Base-by-base conservation (phyloP, 2,113 vertebrate species). In the Mesitornis unicolor region DNA sequence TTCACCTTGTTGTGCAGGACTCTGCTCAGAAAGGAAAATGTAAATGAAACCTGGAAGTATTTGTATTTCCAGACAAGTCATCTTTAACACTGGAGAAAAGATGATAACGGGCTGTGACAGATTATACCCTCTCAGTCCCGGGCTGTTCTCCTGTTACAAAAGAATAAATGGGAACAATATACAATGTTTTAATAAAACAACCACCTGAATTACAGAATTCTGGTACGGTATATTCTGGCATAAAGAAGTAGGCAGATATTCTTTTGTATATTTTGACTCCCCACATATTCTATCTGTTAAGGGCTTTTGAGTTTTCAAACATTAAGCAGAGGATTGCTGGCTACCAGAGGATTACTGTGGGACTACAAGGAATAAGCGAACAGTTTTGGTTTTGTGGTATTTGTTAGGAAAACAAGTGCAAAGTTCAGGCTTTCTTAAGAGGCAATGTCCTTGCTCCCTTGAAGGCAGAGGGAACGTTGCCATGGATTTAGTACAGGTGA, bases 11-110 rank as follows among this genome's bases (percentile, higher is more conserved):
- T 90, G 50, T 57, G 57, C 38, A 82, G 70, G 26, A 40, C 38
- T 73, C 36, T 48, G 43, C 51, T 70, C 47, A 35, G 31, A 56
- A 67, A 70, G 28, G 14, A 86, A 84, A 88, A 88, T 48, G 40
- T 24, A 70, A 69, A 80, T 78, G 35, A 86, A 77, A 63, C 35
- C 22, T 40, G 71, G 88, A 74, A 96, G 60, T 70, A 50, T 82
- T 97, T 70, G 6, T 89, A 84, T 93, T 96, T 93, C 87, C 57
- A 85, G 84, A 47, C 22, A 2, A 61, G 67, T 76, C 89, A 81
- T 89, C 93, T 96, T 54, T 63, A 86, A 45, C 47, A 14, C 33
- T 79, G 78, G 45, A 84, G 93, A 89, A 94, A 88, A 95, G 93
- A 38, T 40, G 63, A 81, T 80, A 83, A 81, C 42, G 73, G 80